Evolutionary conservation across 2,797 vertebrate genomes (phyloP).

Genomic region (Oceanodroma leucorhoa): DNA sequence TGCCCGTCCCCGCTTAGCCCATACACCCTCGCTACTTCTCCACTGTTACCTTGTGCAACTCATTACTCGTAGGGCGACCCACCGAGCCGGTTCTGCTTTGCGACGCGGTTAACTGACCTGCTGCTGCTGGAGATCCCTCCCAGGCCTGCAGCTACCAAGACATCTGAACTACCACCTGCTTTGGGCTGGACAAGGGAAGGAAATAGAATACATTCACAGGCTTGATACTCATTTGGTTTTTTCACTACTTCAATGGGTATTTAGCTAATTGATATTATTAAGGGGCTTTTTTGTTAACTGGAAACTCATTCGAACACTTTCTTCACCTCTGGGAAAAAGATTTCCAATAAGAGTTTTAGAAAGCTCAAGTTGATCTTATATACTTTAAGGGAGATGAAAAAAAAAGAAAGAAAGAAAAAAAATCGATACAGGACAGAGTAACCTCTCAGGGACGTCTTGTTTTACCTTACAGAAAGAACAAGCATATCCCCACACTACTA

Average conservation of each 20-base stretch:
- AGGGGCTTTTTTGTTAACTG: background rate
- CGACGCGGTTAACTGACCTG: accelerated
- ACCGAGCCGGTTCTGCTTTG: background rate
- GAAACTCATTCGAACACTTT: background rate
- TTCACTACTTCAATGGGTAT: background rate
- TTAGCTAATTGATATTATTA: background rate
- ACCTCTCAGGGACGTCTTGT: background rate
- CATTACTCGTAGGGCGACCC: accelerated
- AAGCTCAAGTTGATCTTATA: background rate
- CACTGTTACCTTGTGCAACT: background rate
- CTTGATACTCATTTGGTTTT: background rate
- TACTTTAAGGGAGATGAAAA: background rate
- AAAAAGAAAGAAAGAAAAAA: background rate
- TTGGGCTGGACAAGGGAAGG: background rate
- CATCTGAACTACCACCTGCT: background rate
- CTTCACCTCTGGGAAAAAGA: background rate
- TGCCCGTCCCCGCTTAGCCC: accelerated
- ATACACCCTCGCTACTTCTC: background rate
- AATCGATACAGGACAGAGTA: background rate
- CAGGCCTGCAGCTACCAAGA: background rate
- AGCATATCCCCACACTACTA: background rate
- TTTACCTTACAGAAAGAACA: background rate
- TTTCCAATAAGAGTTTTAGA: background rate
- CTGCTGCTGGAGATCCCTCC: background rate
- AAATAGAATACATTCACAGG: background rate